Conservation (phyloP, 1,140 invertebrate species). For the Drosophila mayri region DNA sequence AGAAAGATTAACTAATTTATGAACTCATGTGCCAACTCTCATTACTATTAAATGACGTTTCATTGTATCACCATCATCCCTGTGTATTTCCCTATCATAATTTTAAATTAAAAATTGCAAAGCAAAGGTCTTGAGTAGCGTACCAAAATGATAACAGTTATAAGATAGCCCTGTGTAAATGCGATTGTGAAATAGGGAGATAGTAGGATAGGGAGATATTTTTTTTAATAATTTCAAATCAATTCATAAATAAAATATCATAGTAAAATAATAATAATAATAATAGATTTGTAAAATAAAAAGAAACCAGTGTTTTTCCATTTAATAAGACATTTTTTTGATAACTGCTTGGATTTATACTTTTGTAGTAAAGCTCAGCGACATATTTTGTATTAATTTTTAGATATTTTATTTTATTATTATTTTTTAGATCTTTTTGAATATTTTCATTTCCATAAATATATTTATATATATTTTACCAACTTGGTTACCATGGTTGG, state of each 20-base stretch:
- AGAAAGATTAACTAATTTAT: conserved; percentile 22
- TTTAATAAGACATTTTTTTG: too few species aligned
- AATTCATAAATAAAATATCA: not conserved
- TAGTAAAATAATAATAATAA: not conserved
- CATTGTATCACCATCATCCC: conserved; percentile 6
- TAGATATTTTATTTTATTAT: not conserved
- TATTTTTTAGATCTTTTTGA: not conserved
- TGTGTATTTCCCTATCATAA: conserved; percentile 2
- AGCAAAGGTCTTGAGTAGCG: too few species aligned
- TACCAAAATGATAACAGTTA: not conserved
- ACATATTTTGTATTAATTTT: not conserved
- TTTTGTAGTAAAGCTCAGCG: too few species aligned
- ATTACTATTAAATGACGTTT: conserved; percentile 14
- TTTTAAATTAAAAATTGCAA: not conserved
- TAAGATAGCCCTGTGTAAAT: not conserved
- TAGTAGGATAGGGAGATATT: not conserved
- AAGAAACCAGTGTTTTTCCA: not conserved
- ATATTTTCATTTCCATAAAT: not conserved
- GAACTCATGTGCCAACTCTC: conserved; percentile 10
- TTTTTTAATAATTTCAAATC: not conserved
- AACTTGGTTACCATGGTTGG: not conserved
- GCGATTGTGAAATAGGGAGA: not conserved
- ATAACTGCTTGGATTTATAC: too few species aligned
- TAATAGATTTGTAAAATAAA: not conserved
- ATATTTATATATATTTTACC: too few species aligned